Conservation (phyloP, 2,797 vertebrate genomes). For the Triplophysa yarkandensis region DNA sequence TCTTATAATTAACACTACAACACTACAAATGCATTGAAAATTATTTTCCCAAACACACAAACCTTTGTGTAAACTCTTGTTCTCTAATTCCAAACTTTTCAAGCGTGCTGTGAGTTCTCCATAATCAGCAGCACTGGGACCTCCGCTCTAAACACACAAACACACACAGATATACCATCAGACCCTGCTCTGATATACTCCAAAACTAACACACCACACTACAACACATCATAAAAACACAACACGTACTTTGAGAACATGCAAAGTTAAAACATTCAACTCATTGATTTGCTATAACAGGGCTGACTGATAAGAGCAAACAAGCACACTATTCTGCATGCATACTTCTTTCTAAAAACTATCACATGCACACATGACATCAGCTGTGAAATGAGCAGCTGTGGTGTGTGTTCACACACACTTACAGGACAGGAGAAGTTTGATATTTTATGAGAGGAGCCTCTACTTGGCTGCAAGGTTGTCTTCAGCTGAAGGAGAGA, state of each 20-base stretch:
- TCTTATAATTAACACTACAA: too few species aligned
- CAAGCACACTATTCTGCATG: constrained; percentile 13
- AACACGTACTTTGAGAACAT: neutral
- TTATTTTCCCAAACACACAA: constrained; percentile 50
- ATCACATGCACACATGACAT: constrained; percentile 12
- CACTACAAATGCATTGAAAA: too few species aligned
- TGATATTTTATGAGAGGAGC: constrained; percentile 66
- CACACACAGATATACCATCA: constrained; percentile 8
- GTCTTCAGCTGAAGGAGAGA: constrained; percentile 78
- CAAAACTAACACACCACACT: neutral
- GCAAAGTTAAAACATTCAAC: neutral
- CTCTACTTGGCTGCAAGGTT: constrained; percentile 70
- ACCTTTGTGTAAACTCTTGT: constrained; percentile 86
- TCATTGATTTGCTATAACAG: too few species aligned
- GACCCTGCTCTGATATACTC: neutral
- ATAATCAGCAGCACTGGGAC: constrained; percentile 75
- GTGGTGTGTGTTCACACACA: constrained; percentile 53
- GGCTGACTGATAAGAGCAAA: too few species aligned
- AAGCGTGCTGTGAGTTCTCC: constrained; percentile 82
- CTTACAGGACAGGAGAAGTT: constrained; percentile 76
- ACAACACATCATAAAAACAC: neutral
- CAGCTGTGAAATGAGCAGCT: neutral
- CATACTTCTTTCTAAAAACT: neutral
- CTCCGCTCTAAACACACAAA: constrained; percentile 39
- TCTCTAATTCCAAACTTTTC: constrained; percentile 87